Evolutionary conservation across 2,113 vertebrate genomes (phyloP).

Genomic region (Sterrhoptilus dennistouni): DNA sequence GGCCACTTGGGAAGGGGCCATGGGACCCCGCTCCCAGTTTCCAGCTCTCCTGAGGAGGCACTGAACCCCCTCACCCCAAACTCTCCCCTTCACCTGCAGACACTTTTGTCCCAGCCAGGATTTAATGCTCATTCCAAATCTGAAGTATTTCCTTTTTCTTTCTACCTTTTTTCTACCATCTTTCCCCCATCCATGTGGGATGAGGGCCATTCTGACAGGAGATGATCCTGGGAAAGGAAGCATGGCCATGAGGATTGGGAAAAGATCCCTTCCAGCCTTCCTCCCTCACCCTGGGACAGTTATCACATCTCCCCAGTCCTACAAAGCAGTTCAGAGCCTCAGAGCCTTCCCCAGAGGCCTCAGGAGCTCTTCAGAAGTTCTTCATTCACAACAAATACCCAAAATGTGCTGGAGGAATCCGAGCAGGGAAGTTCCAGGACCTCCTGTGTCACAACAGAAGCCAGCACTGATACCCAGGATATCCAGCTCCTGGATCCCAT

Average conservation of each 20-base stretch:
- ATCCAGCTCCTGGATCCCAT: neutral
- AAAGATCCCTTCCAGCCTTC: neutral
- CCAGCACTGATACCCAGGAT: neutral
- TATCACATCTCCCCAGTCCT: neutral
- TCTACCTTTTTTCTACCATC: neutral
- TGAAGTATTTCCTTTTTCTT: neutral
- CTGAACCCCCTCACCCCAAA: neutral
- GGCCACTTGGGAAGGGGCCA: neutral
- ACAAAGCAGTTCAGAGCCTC: neutral
- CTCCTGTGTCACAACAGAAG: neutral
- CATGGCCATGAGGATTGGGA: fast-evolving
- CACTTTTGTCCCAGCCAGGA: neutral
- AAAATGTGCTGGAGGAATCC: neutral
- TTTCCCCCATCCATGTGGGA: fast-evolving
- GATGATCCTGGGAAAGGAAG: neutral
- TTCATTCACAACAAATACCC: neutral
- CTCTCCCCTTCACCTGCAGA: neutral
- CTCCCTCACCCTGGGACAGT: neutral
- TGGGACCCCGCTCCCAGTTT: neutral
- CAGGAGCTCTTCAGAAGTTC: neutral
- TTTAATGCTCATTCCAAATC: neutral
- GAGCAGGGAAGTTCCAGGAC: neutral
- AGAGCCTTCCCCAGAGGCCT: neutral
- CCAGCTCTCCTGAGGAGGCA: neutral
- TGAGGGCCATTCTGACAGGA: neutral